A percentile compares a stretch with the other conserved stretches of the same genome.
Conservation (phyloP, 2,888 invertebrate species). For the Mayetiola destructor region DNA sequence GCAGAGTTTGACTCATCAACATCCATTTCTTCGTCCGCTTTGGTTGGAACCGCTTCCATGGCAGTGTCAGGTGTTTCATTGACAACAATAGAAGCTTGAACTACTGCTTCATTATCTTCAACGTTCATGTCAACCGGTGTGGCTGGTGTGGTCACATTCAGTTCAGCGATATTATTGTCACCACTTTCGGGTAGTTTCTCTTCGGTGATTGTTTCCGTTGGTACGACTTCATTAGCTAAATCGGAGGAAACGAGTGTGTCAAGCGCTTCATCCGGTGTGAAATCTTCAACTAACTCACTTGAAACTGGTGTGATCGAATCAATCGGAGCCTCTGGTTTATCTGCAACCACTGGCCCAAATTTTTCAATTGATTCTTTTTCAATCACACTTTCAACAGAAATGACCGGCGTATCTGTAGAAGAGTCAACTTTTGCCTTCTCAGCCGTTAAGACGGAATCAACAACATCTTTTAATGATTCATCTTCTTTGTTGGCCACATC, state of each 20-base stretch:
- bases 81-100: background rate
- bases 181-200: background rate
- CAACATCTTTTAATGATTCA: background rate
- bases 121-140: background rate
- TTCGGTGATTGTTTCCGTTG: background rate
- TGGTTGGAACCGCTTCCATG: background rate
- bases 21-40: conserved; percentile 8
- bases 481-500: background rate
- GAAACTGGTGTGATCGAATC: background rate
- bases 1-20: background rate
- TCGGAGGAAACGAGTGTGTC: background rate
- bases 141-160: background rate
- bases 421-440: background rate
- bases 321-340: background rate
- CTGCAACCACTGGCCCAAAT: background rate
- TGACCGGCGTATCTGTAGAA: too few species aligned
- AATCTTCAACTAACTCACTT: background rate
- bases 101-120: background rate
- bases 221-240: background rate
- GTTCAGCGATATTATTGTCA: background rate
- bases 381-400: background rate
- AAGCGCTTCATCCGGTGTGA: background rate
- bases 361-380: background rate
- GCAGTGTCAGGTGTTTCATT: background rate
- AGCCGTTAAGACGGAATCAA: background rate